Conservation (phyloP, 2,888 invertebrate genomes). For the Caenorhabditis macrosperma region DNA sequence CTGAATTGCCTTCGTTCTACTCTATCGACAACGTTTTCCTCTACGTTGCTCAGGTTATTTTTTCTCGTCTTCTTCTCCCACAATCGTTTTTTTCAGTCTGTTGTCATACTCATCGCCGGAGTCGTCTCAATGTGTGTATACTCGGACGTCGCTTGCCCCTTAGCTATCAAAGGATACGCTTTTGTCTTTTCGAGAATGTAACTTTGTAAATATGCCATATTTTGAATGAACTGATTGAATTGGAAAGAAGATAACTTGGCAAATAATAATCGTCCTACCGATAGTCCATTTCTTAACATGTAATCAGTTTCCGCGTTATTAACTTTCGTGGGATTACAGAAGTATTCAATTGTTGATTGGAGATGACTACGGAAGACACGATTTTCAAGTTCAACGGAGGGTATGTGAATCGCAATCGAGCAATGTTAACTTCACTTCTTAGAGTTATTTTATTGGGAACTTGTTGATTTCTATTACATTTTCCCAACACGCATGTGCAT, state of each 20-base stretch:
- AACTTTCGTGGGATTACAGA: no score
- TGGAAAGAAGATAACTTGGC: no score
- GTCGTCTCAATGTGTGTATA: constrained; percentile 48
- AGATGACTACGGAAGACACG: background rate
- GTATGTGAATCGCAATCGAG: no score
- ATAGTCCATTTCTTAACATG: no score
- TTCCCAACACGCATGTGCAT: no score
- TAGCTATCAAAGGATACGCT: constrained; percentile 45
- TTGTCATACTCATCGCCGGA: constrained; percentile 20
- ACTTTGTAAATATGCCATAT: constrained; percentile 1
- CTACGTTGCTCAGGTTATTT: constrained; percentile 11
- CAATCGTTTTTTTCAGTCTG: constrained; percentile 27
- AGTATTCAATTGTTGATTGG: no score
- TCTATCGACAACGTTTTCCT: constrained; percentile 7
- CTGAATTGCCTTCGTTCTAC: constrained; percentile 30
- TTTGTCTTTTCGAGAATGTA: constrained; percentile 38
- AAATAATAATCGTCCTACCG: no score
- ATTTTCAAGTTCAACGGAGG: background rate
- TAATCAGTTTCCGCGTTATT: no score
- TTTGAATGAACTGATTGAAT: constrained; percentile 18
- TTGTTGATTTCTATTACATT: no score
- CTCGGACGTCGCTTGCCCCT: constrained; percentile 49
- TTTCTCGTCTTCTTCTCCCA: background rate
- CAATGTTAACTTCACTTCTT: no score
- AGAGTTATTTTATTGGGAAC: no score